A percentile compares a stretch with the other conserved stretches of the same genome.
Conservation (phyloP, 2,888 invertebrate genomes). For the Drosophila merina region DNA sequence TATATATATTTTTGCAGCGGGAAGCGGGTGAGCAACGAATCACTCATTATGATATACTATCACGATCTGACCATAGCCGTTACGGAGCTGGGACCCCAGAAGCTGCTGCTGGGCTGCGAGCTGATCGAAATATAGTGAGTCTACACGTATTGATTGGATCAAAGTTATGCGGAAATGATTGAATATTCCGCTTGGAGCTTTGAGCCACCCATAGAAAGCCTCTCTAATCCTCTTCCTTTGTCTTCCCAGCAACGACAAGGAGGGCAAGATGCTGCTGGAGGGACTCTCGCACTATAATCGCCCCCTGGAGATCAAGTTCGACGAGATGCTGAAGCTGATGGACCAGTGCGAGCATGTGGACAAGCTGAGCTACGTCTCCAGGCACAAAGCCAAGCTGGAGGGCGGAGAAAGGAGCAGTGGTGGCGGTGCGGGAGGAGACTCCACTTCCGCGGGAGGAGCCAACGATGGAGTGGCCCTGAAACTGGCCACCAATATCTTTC, state of each 20-base stretch:
- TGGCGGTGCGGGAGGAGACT: slow-evolving; percentile 57
- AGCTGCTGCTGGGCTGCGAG: slow-evolving; percentile 90
- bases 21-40: slow-evolving; percentile 87
- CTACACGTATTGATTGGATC: slow-evolving; percentile 17
- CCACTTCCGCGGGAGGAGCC: slow-evolving; percentile 60
- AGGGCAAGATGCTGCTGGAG: slow-evolving; percentile 87
- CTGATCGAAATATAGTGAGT: slow-evolving; percentile 95
- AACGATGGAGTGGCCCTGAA: slow-evolving; percentile 71
- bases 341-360: slow-evolving; percentile 90
- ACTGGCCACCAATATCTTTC: slow-evolving; percentile 84
- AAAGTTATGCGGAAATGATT: slow-evolving; percentile 28
- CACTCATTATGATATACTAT: slow-evolving; percentile 90
- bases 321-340: slow-evolving; percentile 92
- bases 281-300: slow-evolving; percentile 87
- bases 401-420: slow-evolving; percentile 49
- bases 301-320: slow-evolving; percentile 88
- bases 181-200: not conserved
- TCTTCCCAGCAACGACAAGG: slow-evolving; percentile 87
- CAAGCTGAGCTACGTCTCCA: slow-evolving; percentile 70
- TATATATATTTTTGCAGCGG: slow-evolving; percentile 85
- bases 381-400: slow-evolving; percentile 69
- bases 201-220: not conserved
- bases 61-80: slow-evolving; percentile 93
- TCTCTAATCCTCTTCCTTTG: too few relatives aligned
- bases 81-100: slow-evolving; percentile 90